Evolutionary conservation across 1,140 invertebrate genomes (phyloP).

Genomic region (Paraescarpia echinospica): DNA sequence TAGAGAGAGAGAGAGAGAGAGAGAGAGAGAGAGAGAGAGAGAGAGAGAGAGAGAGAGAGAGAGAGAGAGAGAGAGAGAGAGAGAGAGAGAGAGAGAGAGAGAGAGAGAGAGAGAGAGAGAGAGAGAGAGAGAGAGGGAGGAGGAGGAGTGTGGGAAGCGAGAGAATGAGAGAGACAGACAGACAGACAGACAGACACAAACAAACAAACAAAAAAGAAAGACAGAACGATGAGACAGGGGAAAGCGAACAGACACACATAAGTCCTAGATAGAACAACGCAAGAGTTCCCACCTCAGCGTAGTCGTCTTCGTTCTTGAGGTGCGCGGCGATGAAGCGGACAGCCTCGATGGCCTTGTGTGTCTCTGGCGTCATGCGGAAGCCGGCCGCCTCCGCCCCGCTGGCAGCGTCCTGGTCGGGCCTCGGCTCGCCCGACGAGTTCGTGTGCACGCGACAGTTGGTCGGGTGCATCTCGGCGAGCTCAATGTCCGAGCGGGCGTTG

Average conservation of each 20-base stretch:
- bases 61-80: conserved; percentile 3
- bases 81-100: conserved; percentile 23
- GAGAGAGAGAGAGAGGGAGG: conserved; percentile 19
- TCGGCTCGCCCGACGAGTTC: conserved; percentile 54
- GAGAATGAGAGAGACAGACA: too few species aligned
- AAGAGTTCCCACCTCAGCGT: conserved; percentile 79
- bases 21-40: too few species aligned
- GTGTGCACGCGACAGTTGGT: conserved; percentile 91
- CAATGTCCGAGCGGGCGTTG: conserved; percentile 76
- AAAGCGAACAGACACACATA: too few species aligned
- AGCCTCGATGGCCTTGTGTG: conserved; percentile 57
- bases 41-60: too few species aligned
- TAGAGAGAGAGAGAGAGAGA: neutral
- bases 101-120: conserved; percentile 22
- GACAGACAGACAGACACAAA: too few species aligned
- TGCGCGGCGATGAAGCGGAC: conserved; percentile 61
- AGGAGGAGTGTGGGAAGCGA: neutral
- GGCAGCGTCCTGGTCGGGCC: neutral
- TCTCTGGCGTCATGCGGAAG: conserved; percentile 65
- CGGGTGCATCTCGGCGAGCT: conserved; percentile 78
- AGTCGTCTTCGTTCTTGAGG: conserved; percentile 59
- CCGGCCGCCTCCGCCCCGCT: conserved; percentile 19
- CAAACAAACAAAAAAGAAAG: too few species aligned
- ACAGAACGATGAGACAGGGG: too few species aligned
- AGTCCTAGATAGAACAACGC: too few species aligned